phyloP scores from a whole-genome alignment of 2,888 invertebrate species.

The Drosophila quasianomalipes region DNA sequence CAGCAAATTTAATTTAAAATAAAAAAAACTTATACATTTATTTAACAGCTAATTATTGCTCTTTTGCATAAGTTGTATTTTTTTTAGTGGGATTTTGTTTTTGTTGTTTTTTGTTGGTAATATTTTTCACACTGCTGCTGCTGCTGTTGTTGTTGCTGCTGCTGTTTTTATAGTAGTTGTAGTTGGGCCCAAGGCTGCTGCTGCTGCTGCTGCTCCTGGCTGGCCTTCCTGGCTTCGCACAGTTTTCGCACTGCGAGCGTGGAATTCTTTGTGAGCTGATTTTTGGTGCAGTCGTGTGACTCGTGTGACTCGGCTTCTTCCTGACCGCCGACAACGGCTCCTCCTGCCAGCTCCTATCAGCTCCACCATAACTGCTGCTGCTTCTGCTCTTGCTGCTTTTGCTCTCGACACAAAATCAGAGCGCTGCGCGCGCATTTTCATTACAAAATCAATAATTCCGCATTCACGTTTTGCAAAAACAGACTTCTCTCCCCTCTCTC shows the following conservation, averaged over 20 bases:
- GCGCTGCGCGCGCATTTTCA: constrained; percentile 81
- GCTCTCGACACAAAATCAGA: constrained; percentile 72
- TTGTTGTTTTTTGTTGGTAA: background rate
- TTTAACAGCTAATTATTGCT: constrained; percentile 23
- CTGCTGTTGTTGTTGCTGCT: constrained; percentile 25
- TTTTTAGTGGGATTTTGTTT: constrained; percentile 5
- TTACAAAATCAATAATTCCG: constrained; percentile 78
- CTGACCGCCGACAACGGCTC: constrained; percentile 79
- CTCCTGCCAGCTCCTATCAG: background rate
- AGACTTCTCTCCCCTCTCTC: background rate
- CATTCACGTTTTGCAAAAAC: constrained; percentile 56
- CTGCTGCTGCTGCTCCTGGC: constrained; percentile 18
- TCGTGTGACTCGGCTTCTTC: constrained; percentile 46
- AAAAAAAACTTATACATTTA: constrained; percentile 8
- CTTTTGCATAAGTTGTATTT: constrained; percentile 9
- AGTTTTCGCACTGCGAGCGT: constrained; percentile 54
- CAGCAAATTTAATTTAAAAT: constrained; percentile 7
- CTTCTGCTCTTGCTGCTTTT: constrained; percentile 17
- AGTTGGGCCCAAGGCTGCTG: constrained; percentile 35
- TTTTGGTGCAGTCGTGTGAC: constrained; percentile 29
- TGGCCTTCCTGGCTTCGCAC: constrained; percentile 56
- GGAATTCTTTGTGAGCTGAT: constrained; percentile 16
- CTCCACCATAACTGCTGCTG: constrained; percentile 6
- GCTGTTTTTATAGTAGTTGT: constrained; percentile 13
- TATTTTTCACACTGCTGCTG: constrained; percentile 13